phyloP scores from a whole-genome alignment of 2,113 vertebrate genomes.

The Aldabrachelys gigantea region DNA sequence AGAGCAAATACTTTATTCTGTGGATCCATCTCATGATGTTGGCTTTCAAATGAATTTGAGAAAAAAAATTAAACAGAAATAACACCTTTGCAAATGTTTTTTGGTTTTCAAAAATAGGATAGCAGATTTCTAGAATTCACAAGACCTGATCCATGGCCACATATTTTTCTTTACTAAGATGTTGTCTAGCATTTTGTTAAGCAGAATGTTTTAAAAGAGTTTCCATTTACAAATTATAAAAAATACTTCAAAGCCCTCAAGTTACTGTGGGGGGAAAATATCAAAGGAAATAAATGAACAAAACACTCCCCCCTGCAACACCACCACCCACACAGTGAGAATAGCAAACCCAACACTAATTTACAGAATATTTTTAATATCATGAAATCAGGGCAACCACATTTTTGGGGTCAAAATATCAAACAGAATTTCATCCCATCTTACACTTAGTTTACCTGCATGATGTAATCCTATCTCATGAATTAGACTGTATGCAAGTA shows the following conservation, averaged over 20 bases:
- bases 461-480: not conserved
- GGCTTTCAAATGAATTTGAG: constrained; percentile 43
- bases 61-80: constrained; percentile 6
- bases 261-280: not conserved
- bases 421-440: not conserved
- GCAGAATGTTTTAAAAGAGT: not conserved
- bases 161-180: not conserved
- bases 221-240: not conserved
- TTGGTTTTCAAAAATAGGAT: not conserved
- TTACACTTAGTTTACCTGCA: not conserved
- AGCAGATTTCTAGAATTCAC: not conserved
- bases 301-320: not conserved
- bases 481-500: not conserved
- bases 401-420: not conserved
- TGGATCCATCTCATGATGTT: not conserved
- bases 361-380: not conserved
- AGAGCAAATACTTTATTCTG: constrained; percentile 28
- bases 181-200: not conserved
- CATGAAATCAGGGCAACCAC: not conserved
- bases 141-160: not conserved
- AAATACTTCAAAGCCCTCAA: not conserved
- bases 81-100: not conserved
- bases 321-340: too few species aligned
- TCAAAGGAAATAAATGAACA: not conserved
- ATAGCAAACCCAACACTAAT: not conserved